These are phyloP conservation scores for Brachyhypopomus occidentalis DNA, from an alignment of 2,113 vertebrate species.

Conservation along the genomic window DNA sequence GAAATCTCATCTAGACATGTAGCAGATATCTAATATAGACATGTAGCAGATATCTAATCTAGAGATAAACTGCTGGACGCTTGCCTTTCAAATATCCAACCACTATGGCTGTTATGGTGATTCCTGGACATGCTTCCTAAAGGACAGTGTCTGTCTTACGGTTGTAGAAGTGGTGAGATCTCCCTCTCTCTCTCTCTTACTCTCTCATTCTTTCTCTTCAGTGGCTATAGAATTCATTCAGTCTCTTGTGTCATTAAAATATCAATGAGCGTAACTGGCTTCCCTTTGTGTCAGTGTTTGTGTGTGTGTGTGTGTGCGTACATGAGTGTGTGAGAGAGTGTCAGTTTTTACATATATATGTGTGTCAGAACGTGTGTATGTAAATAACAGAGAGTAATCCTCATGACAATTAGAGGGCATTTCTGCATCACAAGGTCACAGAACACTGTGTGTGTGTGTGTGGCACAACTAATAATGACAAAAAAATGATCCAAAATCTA, in stretches of 20 bases:
- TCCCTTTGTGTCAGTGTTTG: not conserved
- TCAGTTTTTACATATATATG: not conserved
- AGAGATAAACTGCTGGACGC: no score
- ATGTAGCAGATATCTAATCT: not conserved
- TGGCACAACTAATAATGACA: no score
- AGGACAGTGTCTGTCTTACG: not conserved
- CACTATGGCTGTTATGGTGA: no score
- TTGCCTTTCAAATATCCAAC: no score
- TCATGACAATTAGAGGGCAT: no score
- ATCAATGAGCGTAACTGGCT: not conserved
- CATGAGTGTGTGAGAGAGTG: not conserved
- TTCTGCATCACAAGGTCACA: no score
- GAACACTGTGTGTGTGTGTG: no score
- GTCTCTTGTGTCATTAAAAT: not conserved
- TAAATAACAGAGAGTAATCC: no score
- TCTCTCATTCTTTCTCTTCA: not conserved
- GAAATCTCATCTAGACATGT: not conserved
- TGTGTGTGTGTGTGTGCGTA: conserved; percentile 6
- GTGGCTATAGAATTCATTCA: not conserved
- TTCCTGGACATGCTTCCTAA: not conserved
- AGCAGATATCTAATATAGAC: not conserved
- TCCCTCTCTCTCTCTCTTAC: not conserved
- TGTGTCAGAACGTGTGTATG: not conserved
- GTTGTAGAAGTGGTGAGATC: not conserved
- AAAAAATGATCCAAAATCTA: no score